Base-by-base conservation (phyloP, 2,113 vertebrate genomes). In the Etia nguti region DNA sequence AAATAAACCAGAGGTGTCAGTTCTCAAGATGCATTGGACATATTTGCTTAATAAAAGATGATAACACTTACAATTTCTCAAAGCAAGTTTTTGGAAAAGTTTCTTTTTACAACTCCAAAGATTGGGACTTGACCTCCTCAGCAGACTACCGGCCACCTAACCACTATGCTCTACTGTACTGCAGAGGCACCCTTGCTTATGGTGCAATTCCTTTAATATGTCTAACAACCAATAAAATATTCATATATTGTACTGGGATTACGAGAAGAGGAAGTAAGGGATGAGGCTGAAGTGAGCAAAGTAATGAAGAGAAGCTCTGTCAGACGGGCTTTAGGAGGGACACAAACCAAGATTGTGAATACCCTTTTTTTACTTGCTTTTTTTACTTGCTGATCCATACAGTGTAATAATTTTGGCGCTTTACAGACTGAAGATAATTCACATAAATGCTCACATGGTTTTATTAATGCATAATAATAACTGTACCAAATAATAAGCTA, bases 201-300 rank as follows among this genome's bases (percentile, higher is more conserved):
- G 96, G 93, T 93, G 93, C 96, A 96, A 96, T 96, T 96, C 96
- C 96, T 96, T 97, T 96, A 97, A 97, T 98, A 98, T 97, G 98
- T 97, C 97, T 98, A 97, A 97, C 96, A 97, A 97, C 97, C 95
- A 95, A 97, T 98, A 95, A 98, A 98, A 98, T 96, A 97, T 98
- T 98, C 96, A 98, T 97, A 96, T 94, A 93, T 96, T 96, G 96
- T 96, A 97, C 96, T 96, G 97, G 97, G 96, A 97, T 96, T 94
- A 97, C 96, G 96, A 96, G 97, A 96, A 95, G 89, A 96, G 97
- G 95, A 96, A 95, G 96, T 94, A 93, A 88, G 93, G 95, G 96
- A 95, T 95, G 92, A 89, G 50, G 88, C 95, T 93, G 96, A 96
- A 57, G 70, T 43, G 68, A 83, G 59, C 13, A 41, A 41, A 79